Base-by-base conservation (phyloP, 2,113 vertebrate species). In the Entomyzon cyanotis region DNA sequence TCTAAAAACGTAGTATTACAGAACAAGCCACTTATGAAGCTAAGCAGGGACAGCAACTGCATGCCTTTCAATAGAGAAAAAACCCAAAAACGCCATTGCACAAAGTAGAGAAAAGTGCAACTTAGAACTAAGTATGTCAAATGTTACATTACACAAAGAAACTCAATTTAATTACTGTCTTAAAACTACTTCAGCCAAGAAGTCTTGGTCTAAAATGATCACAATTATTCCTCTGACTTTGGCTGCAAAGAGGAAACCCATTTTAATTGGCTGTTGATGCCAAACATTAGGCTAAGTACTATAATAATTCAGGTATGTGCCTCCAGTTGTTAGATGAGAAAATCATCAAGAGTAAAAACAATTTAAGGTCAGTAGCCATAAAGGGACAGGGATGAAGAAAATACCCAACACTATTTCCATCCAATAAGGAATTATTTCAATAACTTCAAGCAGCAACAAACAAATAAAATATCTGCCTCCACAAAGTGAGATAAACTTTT, bases 371-470 rank as follows among this genome's bases (percentile, higher is more conserved):
- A 79, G 44, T 6, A 60, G 15, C 3, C 31, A 53, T 10, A 62
- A 23, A 69, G 7, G 11, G 23, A 70, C 12, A 55, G 4, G 23
- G 4, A 78, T 24, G 24, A 94, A 60, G 12, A 52, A 64, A 69
- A 71, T 33, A 19, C 4, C 0, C 0, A 83, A 46, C 67, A n/a
- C 5, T 25, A 24, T 15, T 84, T 67, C 23, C 1, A 3, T 19
- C 16, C 9, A 75, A 10, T 7, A 85, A 63, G 7, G 13, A 84
- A 22, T 56, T 37, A 55, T 18, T 76, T 59, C 56, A 50, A 37
- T 12, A 71, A 73, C 20, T 37, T 44, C 15, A 85, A 80, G 19
- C 1, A 5, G 11, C 2, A n/a, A 65, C 3, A 71, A 49, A 56
- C 10, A 89, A 87, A 63, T 31, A n/a, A 80, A 70, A 10, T 49